Conservation (phyloP, 2,888 invertebrate species). For the Diaprepes abbreviatus region DNA sequence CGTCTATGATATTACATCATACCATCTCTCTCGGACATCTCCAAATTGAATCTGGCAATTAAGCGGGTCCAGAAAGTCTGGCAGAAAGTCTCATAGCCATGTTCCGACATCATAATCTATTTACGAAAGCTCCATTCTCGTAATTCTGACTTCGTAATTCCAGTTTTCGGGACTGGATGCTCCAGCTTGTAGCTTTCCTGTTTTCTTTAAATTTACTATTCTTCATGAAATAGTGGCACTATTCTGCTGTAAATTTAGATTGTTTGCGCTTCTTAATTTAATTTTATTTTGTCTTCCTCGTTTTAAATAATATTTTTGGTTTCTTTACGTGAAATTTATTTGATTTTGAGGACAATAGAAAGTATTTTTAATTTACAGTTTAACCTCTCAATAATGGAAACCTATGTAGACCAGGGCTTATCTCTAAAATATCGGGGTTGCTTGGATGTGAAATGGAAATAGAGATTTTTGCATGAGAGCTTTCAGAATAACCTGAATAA, state of each 20-base stretch:
- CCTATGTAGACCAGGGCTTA: too few species aligned
- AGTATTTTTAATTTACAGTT: too few species aligned
- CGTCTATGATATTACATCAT: not conserved
- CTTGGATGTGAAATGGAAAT: too few species aligned
- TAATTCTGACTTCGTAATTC: conserved; percentile 11
- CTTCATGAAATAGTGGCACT: conserved; percentile 5
- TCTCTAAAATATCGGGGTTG: too few species aligned
- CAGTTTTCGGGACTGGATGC: conserved; percentile 9
- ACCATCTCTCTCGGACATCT: not conserved
- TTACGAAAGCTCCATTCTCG: conserved; percentile 16
- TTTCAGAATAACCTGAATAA: too few species aligned
- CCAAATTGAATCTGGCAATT: conserved; percentile 25
- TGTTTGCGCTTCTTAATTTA: conserved; percentile 20
- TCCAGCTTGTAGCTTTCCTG: conserved; percentile 6
- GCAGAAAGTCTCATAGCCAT: conserved; percentile 24
- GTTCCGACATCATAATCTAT: conserved; percentile 16
- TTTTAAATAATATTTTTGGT: too few species aligned
- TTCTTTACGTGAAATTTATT: too few species aligned
- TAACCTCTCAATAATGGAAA: too few species aligned
- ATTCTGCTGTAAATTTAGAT: too few species aligned
- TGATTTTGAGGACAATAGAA: too few species aligned
- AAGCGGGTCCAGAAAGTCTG: conserved; percentile 33
- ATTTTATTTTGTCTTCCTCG: not conserved
- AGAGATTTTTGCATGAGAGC: too few species aligned
- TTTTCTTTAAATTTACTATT: conserved; percentile 11